These are phyloP conservation scores for Neodon shergylaensis DNA, from an alignment of 2,113 vertebrate genomes.

Conservation along the genomic window DNA sequence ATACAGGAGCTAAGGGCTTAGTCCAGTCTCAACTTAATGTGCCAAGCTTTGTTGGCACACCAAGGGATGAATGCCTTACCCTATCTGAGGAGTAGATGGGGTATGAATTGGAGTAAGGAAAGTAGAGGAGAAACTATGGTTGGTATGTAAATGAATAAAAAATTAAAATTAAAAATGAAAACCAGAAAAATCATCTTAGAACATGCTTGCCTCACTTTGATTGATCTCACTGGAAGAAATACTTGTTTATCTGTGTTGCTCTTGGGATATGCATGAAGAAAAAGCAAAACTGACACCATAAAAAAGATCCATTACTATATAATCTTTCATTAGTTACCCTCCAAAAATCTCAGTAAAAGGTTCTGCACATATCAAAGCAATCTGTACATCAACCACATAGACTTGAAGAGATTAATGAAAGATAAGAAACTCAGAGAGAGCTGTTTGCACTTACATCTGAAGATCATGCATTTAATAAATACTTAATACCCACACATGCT, in stretches of 20 bases:
- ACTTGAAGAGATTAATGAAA: slow-evolving; percentile 55
- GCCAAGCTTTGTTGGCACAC: too few species aligned
- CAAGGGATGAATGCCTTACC: too few species aligned
- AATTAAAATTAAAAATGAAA: too few species aligned
- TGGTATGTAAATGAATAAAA: too few species aligned
- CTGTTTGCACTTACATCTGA: neutral
- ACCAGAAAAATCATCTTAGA: neutral
- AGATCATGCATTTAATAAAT: neutral
- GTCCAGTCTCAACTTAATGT: too few species aligned
- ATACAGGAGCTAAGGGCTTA: too few species aligned
- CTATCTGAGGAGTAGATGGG: too few species aligned
- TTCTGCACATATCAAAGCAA: slow-evolving; percentile 46
- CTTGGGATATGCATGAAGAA: slow-evolving; percentile 57
- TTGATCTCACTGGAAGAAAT: slow-evolving; percentile 45
- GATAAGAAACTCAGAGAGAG: slow-evolving; percentile 43
- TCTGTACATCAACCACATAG: slow-evolving; percentile 46
- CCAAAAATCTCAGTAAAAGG: slow-evolving; percentile 72
- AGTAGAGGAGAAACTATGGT: too few species aligned
- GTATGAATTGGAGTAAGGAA: too few species aligned
- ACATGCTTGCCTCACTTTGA: slow-evolving; percentile 58
- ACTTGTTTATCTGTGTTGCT: slow-evolving; percentile 55
- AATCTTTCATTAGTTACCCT: slow-evolving; percentile 72
- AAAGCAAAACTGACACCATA: slow-evolving; percentile 24
- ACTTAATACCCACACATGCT: neutral
- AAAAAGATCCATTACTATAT: slow-evolving; percentile 50